Evolutionary conservation across 2,113 vertebrate species (phyloP).

Genomic region (Lophura nycthemera): DNA sequence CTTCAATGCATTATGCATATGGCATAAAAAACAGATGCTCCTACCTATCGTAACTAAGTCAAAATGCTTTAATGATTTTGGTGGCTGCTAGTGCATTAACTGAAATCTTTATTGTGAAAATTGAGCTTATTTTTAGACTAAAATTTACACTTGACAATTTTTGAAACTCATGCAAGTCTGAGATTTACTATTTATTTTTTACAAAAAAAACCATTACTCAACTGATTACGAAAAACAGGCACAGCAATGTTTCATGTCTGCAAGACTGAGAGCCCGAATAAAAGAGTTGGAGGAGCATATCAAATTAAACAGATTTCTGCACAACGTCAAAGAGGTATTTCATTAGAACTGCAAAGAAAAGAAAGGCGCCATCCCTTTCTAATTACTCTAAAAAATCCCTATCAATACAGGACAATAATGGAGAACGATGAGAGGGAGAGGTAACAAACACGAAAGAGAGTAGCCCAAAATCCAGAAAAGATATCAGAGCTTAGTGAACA

Average conservation of each 20-base stretch:
- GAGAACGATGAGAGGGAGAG: background rate
- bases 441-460: background rate
- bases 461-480: background rate
- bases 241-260: background rate
- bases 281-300: background rate
- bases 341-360: background rate
- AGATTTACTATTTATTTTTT: background rate
- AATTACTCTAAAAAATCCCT: background rate
- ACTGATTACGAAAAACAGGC: background rate
- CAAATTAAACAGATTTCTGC: background rate
- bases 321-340: background rate
- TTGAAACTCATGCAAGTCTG: background rate
- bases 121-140: background rate
- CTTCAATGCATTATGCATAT: background rate
- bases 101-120: background rate
- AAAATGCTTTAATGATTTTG: background rate
- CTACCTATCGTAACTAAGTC: background rate
- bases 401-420: background rate
- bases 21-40: background rate
- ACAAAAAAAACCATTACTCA: background rate
- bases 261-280: background rate
- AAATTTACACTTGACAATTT: background rate
- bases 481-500: background rate
- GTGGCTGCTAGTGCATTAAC: background rate
- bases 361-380: background rate